Evolutionary conservation across 2,888 invertebrate species (phyloP).

Genomic region (Lamproptera curius): DNA sequence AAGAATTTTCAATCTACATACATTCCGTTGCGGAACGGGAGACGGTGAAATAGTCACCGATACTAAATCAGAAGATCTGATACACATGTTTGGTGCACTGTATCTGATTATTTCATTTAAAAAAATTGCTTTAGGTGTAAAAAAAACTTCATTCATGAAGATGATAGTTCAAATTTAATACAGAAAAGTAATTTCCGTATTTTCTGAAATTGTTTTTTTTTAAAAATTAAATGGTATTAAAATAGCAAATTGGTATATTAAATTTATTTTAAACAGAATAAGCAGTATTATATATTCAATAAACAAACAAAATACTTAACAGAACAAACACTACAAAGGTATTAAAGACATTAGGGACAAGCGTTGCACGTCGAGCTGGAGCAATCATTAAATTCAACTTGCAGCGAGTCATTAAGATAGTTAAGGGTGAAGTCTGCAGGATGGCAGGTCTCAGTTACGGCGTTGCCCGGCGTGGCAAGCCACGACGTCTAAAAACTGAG

Average conservation of each 20-base stretch:
- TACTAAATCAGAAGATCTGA: constrained; percentile 6
- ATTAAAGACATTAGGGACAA: not conserved
- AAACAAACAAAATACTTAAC: no score
- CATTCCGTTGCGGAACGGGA: constrained; percentile 8
- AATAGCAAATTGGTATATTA: no score
- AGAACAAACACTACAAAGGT: not conserved
- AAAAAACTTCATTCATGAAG: no score
- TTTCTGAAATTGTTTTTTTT: no score
- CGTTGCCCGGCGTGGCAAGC: constrained; percentile 18
- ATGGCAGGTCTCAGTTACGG: constrained; percentile 15
- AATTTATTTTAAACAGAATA: no score
- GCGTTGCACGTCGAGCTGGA: constrained; percentile 1
- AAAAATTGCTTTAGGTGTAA: not conserved
- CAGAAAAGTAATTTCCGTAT: no score
- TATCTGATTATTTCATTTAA: not conserved
- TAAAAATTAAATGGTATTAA: no score
- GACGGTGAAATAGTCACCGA: constrained; percentile 2
- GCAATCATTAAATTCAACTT: constrained; percentile 16
- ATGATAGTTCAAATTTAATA: no score
- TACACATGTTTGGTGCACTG: constrained; percentile 1
- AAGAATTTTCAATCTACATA: constrained; percentile 18
- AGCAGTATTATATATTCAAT: no score
- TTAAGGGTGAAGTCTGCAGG: constrained; percentile 18
- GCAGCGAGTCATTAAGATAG: constrained; percentile 17
- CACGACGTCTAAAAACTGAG: constrained; percentile 61